Base-by-base conservation (phyloP, 2,797 vertebrate species). In the Gymnocypris eckloni region DNA sequence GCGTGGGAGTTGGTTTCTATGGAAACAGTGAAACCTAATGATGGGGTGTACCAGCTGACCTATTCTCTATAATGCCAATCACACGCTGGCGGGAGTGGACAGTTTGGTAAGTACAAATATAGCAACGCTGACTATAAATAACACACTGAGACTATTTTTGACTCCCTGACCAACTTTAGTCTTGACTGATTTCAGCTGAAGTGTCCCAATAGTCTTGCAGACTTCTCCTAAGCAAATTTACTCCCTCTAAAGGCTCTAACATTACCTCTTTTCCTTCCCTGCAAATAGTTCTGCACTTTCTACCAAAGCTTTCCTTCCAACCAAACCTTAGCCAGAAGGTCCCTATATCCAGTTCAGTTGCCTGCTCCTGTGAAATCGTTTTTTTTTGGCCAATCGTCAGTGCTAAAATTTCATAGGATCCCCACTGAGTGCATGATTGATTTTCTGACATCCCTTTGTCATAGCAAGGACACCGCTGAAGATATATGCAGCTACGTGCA, bases 21-120 rank as follows among this genome's bases (percentile, higher is more conserved):
- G 98, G 98, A 88, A 99, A 99, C 96, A 99, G 98, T 0, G 97
- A 99, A 95, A 96, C 96, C 96, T 90, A 98, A 97, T 0, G 98
- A 99, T 0, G 98, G 98, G 0, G 93, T 97, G 56, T 96, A 97
- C 94, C 98, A 99, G 94, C 92, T 99, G 92, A 97, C 97, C 91
- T 98, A 98, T 87, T 97, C 97, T 90, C 90, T 97, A 98, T 92
- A 97, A 97, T 0, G 97, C 96, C 85, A 99, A 99, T 93, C 97
- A 97, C 92, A 98, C 97, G 0, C 94, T 99, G 87, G 95, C 94
- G 0, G 96, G 96, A 20, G 95, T 98, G 25, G 96, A 99, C 83
- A 93, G 92, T 1, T 95, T 99, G 98, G 98, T 99, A 95, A 93
- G 96, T 92, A 64, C 28, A 79, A 52, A 25, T 76, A 25, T 16